A percentile compares a stretch with the other conserved stretches of the same genome.
phyloP scores from a whole-genome alignment of 2,113 vertebrate genomes.

The Lycaon pictus region DNA sequence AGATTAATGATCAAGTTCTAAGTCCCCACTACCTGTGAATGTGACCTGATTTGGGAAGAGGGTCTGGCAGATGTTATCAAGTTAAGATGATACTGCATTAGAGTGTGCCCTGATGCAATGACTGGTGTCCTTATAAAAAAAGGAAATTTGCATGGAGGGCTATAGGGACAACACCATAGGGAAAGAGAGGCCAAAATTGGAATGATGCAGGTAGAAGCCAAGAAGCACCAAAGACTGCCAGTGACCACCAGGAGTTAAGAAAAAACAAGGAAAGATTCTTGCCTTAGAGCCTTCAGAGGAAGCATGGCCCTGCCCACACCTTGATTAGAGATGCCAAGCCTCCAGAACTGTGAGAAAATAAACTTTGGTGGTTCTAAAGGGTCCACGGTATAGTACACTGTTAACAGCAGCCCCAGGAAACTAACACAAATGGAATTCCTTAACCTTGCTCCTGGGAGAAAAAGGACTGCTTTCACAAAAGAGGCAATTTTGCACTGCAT shows the following conservation, averaged over 20 bases:
- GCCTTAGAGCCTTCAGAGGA: background rate
- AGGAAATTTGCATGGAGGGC: background rate
- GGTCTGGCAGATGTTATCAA: background rate
- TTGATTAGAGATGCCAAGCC: background rate
- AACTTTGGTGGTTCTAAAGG: background rate
- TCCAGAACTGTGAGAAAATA: background rate
- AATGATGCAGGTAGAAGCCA: background rate
- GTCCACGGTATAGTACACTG: background rate
- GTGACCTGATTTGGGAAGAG: slow-evolving; percentile 24
- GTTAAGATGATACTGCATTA: background rate
- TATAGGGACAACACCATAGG: background rate
- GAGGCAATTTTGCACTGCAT: background rate
- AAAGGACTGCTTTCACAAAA: background rate
- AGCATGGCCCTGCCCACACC: background rate
- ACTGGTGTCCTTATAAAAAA: background rate
- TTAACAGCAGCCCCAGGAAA: slow-evolving; percentile 39
- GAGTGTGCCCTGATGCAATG: background rate
- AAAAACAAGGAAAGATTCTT: background rate
- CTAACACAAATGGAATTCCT: background rate
- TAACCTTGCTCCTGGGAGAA: background rate
- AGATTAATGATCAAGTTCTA: background rate
- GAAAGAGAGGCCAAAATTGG: background rate
- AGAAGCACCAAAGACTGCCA: background rate
- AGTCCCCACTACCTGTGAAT: background rate
- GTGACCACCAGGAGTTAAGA: background rate